Percentiles rank a stretch among this genome's conserved stretches.
These are phyloP conservation scores for Caenorhabditis latens DNA, from an alignment of 1,140 invertebrate species.

Conservation along the genomic window DNA sequence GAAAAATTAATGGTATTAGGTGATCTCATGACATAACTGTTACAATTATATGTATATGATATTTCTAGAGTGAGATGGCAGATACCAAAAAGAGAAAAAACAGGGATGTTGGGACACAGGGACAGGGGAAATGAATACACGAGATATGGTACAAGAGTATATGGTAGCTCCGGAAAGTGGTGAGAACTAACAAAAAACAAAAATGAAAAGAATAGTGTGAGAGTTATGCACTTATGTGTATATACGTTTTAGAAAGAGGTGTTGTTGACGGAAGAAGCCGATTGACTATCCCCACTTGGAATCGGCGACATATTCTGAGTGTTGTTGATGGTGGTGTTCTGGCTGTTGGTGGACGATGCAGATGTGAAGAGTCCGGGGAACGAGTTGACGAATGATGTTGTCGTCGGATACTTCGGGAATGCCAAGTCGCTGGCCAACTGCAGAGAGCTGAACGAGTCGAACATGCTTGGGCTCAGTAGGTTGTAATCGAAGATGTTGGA, in stretches of 20 bases:
- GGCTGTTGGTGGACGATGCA: background rate
- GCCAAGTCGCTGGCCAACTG: constrained; percentile 5
- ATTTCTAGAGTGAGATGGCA: constrained; percentile 11
- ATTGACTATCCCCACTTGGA: background rate
- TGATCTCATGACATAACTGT: constrained; percentile 28
- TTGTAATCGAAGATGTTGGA: constrained; percentile 22
- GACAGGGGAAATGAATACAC: background rate
- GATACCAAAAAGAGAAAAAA: background rate
- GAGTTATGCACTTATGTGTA: background rate
- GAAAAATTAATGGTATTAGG: constrained; percentile 47
- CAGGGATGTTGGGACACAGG: background rate
- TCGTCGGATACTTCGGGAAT: constrained; percentile 38
- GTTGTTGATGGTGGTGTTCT: background rate
- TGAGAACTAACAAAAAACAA: constrained; percentile 47
- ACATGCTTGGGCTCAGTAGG: constrained; percentile 32
- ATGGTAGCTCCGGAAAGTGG: constrained; percentile 10
- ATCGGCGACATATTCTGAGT: background rate
- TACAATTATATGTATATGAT: constrained; percentile 20
- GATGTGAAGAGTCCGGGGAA: constrained; percentile 38
- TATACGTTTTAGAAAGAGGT: constrained; percentile 34
- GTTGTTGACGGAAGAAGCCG: constrained; percentile 41
- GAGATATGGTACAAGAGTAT: constrained; percentile 36
- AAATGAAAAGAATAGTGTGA: background rate
- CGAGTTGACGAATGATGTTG: constrained; percentile 39
- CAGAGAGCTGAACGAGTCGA: constrained; percentile 31